Conservation (phyloP, 2,797 vertebrate species). For the Leptodactylus fallax region DNA sequence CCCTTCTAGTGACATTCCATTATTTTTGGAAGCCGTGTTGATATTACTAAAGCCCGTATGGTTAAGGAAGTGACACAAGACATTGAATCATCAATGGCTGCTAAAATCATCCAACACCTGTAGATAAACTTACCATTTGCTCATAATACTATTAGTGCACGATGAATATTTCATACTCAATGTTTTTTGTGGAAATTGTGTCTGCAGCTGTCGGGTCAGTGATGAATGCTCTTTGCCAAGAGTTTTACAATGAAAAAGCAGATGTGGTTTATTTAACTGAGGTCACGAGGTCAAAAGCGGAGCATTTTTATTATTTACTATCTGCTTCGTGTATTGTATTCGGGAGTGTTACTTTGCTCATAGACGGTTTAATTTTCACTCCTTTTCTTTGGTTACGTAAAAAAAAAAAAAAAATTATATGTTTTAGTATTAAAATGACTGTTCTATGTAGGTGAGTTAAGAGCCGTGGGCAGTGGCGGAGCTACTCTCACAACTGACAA, state of each 20-base stretch:
- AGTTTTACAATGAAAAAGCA: conserved; percentile 74
- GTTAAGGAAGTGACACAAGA: background rate
- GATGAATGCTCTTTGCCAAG: conserved; percentile 69
- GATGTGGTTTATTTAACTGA: conserved; percentile 72
- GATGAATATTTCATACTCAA: conserved; percentile 64
- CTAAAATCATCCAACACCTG: conserved; percentile 34
- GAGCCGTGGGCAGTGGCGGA: no score
- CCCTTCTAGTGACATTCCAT: background rate
- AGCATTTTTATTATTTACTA: conserved; percentile 72
- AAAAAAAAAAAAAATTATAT: no score
- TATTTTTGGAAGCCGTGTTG: background rate
- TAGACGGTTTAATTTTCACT: conserved; percentile 29
- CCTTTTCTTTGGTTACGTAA: background rate
- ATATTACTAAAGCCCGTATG: background rate
- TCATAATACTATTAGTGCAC: conserved; percentile 44
- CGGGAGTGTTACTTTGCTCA: conserved; percentile 3
- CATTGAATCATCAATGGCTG: conserved; percentile 3
- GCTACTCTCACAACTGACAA: no score
- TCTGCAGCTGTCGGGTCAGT: conserved; percentile 73
- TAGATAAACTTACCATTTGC: conserved; percentile 26
- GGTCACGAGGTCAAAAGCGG: conserved; percentile 72
- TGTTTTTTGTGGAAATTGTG: conserved; percentile 67
- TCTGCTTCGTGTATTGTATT: conserved; percentile 31
- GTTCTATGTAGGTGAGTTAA: no score
- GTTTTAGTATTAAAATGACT: no score